Base-by-base conservation (phyloP, 2,797 vertebrate species). In the Carapus acus region DNA sequence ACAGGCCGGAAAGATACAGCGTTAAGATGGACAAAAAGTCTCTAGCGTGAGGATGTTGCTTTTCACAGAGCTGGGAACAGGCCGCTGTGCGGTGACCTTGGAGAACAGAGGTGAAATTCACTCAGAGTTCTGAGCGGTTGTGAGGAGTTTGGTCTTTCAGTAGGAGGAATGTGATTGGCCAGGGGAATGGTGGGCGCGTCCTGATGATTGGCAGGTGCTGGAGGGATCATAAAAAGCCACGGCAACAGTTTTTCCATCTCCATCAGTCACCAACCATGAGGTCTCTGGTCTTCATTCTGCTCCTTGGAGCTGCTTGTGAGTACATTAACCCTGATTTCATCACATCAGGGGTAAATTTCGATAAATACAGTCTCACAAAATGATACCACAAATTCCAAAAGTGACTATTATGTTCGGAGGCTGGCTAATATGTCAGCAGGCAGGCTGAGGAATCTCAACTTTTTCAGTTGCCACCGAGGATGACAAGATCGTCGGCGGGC, bases 301-400 rank as follows among this genome's bases (percentile, higher is more conserved):
- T 86, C 74, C 74, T 86, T 14, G 84, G 82, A 78, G 83, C 78
- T 54, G 82, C 81, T 6, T 87, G 86, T 86, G 45, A 86, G 85
- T 33, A 33, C n/a, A n/a, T 33, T 8, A 12, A 42, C 19, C 9
- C 14, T 1, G 7, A 20, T 9, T 17, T 11, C 12, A 8, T 4
- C 6, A 16, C 37, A 38, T 38, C 37, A 22, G 50, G 22, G 40
- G 8, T 33, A 9, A 13, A 4, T 11, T 33, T 12, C 14, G 31
- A 33, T 7, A 3, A 33, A 11, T 3, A 63, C 14, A 33, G 14
- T 33, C 8, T 33, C 8, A 13, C 8, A 33, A 3, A 33, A 33
- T n/a, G n/a, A n/a, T n/a, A n/a, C n/a, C n/a, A n/a, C n/a, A n/a
- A n/a, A n/a, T n/a, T n/a, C n/a, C n/a, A n/a, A n/a, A n/a, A n/a